These are phyloP conservation scores for Phenganax subtilis DNA, from an alignment of 92 coral and sea anemone genomes.

Conservation along the genomic window DNA sequence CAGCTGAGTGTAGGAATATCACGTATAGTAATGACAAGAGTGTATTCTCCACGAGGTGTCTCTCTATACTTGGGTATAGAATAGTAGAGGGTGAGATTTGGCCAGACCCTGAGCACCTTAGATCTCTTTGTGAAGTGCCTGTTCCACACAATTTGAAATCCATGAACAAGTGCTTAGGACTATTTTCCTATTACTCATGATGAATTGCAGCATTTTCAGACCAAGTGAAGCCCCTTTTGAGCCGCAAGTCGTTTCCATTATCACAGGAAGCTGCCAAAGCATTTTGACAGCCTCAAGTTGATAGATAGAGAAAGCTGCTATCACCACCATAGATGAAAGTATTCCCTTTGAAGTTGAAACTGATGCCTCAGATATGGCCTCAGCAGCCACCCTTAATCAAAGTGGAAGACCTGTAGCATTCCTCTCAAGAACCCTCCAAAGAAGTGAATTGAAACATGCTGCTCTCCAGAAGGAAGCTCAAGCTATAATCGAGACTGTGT, in stretches of 20 bases:
- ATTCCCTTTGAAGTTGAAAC: conserved; percentile 56
- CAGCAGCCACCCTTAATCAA: conserved; percentile 26
- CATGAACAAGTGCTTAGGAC: conserved; percentile 22
- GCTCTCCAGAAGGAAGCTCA: neutral
- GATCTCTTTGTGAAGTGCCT: conserved; percentile 26
- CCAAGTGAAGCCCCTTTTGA: conserved; percentile 14
- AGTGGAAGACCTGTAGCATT: neutral
- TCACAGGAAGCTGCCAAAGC: conserved; percentile 16
- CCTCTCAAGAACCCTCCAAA: neutral
- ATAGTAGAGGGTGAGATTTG: neutral
- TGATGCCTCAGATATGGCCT: conserved; percentile 35
- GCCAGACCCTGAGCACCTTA: conserved; percentile 19
- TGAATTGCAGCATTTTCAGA: conserved; percentile 39
- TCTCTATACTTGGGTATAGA: conserved; percentile 23
- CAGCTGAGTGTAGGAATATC: conserved; percentile 44
- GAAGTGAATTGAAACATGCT: neutral
- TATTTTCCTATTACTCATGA: conserved; percentile 24
- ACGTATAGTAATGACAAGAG: conserved; percentile 31
- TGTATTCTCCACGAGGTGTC: conserved; percentile 27
- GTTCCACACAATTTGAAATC: conserved; percentile 35
- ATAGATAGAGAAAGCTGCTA: neutral
- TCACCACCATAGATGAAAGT: conserved; percentile 44
- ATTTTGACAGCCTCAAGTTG: conserved; percentile 25
- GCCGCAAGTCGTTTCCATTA: conserved; percentile 11
- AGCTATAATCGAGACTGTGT: neutral